These are phyloP conservation scores for Leuctra nigra DNA, from an alignment of 2,888 invertebrate species.

Conservation along the genomic window DNA sequence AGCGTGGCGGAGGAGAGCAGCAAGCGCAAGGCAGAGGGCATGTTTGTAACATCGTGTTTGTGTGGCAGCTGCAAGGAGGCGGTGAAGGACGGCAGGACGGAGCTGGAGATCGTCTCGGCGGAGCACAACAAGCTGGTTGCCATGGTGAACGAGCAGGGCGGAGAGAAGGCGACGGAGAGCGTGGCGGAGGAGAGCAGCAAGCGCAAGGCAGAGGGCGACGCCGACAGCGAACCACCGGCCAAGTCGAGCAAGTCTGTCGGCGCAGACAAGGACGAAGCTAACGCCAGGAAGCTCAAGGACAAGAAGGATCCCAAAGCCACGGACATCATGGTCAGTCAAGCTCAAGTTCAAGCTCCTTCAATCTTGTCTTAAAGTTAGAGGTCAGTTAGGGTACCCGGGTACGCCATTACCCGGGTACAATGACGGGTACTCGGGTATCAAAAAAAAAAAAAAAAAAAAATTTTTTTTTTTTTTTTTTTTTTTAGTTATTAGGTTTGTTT, in stretches of 20 bases:
- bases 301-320: constrained; percentile 48
- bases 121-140: constrained; percentile 53
- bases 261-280: constrained; percentile 46
- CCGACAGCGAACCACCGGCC: constrained; percentile 32
- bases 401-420: no score
- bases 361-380: no score
- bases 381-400: no score
- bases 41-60: no score
- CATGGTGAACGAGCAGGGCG: constrained; percentile 42
- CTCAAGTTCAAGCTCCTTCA: no score
- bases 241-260: constrained; percentile 44
- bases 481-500: no score
- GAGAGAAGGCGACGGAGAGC: constrained; percentile 29
- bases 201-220: constrained; percentile 42
- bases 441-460: no score
- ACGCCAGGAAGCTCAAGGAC: constrained; percentile 43
- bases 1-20: constrained; percentile 34
- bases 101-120: constrained; percentile 46
- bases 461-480: no score
- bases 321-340: constrained; percentile 63
- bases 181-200: constrained; percentile 38
- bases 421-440: no score
- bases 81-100: constrained; percentile 41
- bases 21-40: constrained; percentile 46
- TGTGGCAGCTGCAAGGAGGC: constrained; percentile 45